Evolutionary conservation across 2,113 vertebrate genomes (phyloP).

Genomic region (Fukomys damarensis): DNA sequence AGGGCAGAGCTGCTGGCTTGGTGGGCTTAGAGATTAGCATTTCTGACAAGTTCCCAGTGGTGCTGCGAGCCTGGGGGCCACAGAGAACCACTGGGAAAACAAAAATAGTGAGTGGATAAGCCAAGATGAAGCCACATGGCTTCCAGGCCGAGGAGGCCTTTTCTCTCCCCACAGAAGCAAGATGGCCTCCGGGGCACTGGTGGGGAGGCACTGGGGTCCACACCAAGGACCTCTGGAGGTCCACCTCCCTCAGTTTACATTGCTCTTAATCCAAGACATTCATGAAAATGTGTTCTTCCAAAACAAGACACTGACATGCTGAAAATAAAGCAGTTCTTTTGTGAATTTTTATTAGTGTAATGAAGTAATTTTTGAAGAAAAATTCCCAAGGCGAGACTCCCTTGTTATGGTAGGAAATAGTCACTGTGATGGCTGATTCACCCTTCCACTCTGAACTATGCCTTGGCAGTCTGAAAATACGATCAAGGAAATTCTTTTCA

Average conservation of each 20-base stretch:
- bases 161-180: background rate
- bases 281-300: background rate
- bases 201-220: no score
- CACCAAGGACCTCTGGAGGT: background rate
- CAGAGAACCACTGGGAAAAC: background rate
- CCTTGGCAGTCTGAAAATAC: slow-evolving; percentile 24
- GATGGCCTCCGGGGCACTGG: no score
- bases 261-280: background rate
- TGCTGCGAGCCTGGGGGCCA: background rate
- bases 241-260: background rate
- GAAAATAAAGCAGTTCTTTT: background rate
- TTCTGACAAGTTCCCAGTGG: background rate
- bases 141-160: background rate
- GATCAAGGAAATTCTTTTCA: slow-evolving; percentile 65
- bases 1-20: background rate
- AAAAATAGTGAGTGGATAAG: background rate
- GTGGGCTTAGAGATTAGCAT: background rate
- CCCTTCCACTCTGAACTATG: background rate
- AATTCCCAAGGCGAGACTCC: background rate
- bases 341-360: background rate
- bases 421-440: slow-evolving; percentile 8
- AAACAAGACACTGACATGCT: slow-evolving; percentile 2
- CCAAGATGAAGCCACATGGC: background rate
- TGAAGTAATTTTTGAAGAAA: slow-evolving; percentile 27
- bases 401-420: background rate